phyloP scores from a whole-genome alignment of 92 coral and sea anemone species.

The Parazoanthus swiftii region DNA sequence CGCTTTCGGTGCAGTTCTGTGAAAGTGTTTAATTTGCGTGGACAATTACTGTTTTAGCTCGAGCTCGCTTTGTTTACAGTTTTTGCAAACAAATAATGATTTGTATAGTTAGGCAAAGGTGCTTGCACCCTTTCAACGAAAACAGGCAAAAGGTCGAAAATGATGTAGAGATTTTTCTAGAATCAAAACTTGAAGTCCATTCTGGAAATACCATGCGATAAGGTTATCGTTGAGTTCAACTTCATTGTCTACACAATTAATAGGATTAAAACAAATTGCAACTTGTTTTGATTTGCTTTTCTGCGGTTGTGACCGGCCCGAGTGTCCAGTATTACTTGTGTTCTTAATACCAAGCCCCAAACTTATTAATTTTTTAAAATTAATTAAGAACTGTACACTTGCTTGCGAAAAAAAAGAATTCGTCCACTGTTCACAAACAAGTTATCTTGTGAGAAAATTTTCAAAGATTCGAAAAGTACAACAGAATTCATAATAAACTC shows the following conservation, averaged over 20 bases:
- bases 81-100: neutral
- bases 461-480: neutral
- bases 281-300: neutral
- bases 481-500: neutral
- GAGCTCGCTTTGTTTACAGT: too few relatives aligned
- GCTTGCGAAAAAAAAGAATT: neutral
- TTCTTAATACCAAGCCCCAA: neutral
- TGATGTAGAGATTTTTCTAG: conserved; percentile 11
- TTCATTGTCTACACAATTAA: neutral
- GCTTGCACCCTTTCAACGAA: neutral
- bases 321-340: neutral
- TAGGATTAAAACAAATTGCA: neutral
- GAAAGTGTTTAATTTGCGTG: too few relatives aligned
- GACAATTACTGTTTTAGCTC: too few relatives aligned
- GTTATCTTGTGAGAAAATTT: neutral
- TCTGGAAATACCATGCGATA: conserved; percentile 20
- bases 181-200: neutral
- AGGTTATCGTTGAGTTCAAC: conserved; percentile 8
- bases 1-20: neutral
- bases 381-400: neutral
- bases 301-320: neutral
- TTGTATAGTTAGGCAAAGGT: neutral
- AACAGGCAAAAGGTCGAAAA: neutral
- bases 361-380: too few relatives aligned
- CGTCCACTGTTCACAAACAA: neutral